A percentile compares a stretch with the other conserved stretches of the same genome.
phyloP scores from a whole-genome alignment of 2,888 invertebrate genomes.

The Drosophila histrio region DNA sequence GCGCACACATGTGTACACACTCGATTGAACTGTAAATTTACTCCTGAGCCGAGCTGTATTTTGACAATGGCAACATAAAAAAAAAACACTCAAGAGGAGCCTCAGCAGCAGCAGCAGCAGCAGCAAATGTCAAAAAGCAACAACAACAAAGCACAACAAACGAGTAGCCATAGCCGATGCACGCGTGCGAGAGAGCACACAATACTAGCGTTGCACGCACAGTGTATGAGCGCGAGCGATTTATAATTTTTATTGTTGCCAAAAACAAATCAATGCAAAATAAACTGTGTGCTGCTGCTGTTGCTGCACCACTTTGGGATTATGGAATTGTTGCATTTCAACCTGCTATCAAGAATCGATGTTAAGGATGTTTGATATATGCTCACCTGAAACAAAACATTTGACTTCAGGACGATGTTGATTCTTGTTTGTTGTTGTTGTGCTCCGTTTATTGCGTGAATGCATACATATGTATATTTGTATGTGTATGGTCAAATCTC shows the following conservation, averaged over 20 bases:
- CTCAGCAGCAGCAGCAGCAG: slow-evolving; percentile 15
- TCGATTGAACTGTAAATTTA: background rate
- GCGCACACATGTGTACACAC: background rate
- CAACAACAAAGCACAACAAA: slow-evolving; percentile 77
- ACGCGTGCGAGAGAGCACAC: slow-evolving; percentile 68
- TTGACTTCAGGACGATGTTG: slow-evolving; percentile 49
- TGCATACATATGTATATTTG: slow-evolving; percentile 52
- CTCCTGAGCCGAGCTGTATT: slow-evolving; percentile 6
- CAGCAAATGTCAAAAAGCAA: slow-evolving; percentile 63
- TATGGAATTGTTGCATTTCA: background rate
- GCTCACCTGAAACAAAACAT: slow-evolving; percentile 70
- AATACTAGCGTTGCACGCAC: slow-evolving; percentile 42
- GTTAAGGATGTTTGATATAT: background rate
- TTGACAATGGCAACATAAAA: slow-evolving; percentile 10
- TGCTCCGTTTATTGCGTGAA: slow-evolving; percentile 64
- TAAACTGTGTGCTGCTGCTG: slow-evolving; percentile 54
- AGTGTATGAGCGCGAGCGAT: slow-evolving; percentile 51
- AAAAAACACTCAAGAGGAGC: slow-evolving; percentile 25
- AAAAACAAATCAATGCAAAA: slow-evolving; percentile 50
- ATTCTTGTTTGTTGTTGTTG: slow-evolving; percentile 58
- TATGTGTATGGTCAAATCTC: slow-evolving; percentile 49
- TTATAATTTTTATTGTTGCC: slow-evolving; percentile 53
- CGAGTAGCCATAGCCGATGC: slow-evolving; percentile 30
- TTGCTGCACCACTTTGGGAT: slow-evolving; percentile 43
- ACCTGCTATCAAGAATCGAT: background rate